These are phyloP conservation scores for Myioborus melanocephalus DNA, from an alignment of 2,797 vertebrate species.

Conservation along the genomic window DNA sequence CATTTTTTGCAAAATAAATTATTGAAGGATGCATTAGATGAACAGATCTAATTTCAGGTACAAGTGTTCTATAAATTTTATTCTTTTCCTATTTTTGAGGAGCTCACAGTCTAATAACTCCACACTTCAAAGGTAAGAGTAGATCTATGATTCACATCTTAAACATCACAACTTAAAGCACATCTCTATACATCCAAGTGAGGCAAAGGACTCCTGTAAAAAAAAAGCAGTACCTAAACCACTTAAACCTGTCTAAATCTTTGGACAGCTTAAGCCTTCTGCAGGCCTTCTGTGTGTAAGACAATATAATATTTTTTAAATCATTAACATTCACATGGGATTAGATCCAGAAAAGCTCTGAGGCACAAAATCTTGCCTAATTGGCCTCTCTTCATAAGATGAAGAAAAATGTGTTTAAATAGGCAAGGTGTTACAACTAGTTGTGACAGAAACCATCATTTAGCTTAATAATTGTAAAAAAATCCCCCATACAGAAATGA, in stretches of 20 bases:
- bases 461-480: not conserved
- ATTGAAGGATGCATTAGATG: not conserved
- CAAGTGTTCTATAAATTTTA: constrained; percentile 24
- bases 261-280: not conserved
- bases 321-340: not conserved
- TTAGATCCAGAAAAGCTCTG: not conserved
- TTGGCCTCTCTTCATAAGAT: not conserved
- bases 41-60: constrained; percentile 13
- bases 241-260: constrained; percentile 41
- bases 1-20: constrained; percentile 28
- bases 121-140: constrained; percentile 51
- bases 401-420: not conserved
- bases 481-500: not conserved
- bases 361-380: not conserved
- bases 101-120: constrained; percentile 9
- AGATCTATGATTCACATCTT: constrained; percentile 47
- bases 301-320: not conserved
- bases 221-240: not conserved
- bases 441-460: not conserved
- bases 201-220: not conserved
- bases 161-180: constrained; percentile 1
- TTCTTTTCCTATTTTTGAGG: constrained; percentile 32
- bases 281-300: not conserved
- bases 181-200: not conserved
- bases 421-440: not conserved